Evolutionary conservation across 2,888 invertebrate species (phyloP).

Genomic region (Choreutis nemorana): DNA sequence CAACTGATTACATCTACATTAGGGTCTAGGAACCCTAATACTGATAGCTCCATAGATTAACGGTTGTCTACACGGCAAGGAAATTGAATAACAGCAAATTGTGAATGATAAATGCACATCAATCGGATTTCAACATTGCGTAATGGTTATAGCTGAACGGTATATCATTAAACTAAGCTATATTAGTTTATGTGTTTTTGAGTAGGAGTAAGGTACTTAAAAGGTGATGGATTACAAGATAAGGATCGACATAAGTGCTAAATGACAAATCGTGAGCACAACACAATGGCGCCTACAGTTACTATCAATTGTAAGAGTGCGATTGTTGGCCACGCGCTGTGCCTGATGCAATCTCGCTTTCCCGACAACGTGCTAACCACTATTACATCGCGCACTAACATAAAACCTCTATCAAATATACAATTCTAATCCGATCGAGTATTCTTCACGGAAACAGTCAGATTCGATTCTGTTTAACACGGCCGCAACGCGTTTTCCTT

Average conservation of each 20-base stretch:
- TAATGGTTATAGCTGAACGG: too few species aligned
- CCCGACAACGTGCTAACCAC: constrained; percentile 15
- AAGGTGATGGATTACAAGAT: constrained; percentile 6
- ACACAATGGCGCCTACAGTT: constrained; percentile 15
- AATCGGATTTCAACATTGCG: constrained; percentile 11
- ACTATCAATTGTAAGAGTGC: constrained; percentile 14
- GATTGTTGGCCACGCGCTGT: constrained; percentile 17
- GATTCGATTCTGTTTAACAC: constrained; percentile 31
- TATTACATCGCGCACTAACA: constrained; percentile 16
- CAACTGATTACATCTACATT: constrained; percentile 21
- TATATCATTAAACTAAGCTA: too few species aligned
- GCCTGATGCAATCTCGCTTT: constrained; percentile 18
- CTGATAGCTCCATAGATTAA: constrained; percentile 25
- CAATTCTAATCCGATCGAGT: constrained; percentile 14
- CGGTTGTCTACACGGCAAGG: constrained; percentile 28
- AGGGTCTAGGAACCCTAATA: constrained; percentile 18
- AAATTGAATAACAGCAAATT: constrained; percentile 37
- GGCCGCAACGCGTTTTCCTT: constrained; percentile 54
- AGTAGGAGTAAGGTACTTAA: too few species aligned
- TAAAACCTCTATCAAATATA: constrained; percentile 22
- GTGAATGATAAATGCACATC: constrained; percentile 30
- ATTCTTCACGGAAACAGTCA: constrained; percentile 12
- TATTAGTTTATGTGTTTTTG: too few species aligned
- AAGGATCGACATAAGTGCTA: constrained; percentile 9
- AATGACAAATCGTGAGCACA: constrained; percentile 15